phyloP scores from a whole-genome alignment of 2,797 vertebrate species.

The Synaphobranchus kaupii region DNA sequence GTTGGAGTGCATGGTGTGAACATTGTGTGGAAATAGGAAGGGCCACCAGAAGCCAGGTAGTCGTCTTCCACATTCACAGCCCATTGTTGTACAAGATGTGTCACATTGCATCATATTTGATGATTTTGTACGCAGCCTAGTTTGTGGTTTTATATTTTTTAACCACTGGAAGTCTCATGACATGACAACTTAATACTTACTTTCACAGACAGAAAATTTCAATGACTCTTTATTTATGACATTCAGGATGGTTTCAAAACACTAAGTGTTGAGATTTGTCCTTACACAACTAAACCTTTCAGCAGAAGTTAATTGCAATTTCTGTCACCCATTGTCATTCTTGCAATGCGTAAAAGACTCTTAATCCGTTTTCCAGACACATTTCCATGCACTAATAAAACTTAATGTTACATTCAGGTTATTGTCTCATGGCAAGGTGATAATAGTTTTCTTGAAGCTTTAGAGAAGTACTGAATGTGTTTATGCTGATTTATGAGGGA shows the following conservation, averaged over 20 bases:
- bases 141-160: background rate
- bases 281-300: background rate
- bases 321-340: background rate
- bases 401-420: background rate
- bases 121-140: background rate
- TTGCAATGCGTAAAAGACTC: background rate
- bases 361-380: background rate
- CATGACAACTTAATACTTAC: background rate
- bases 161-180: background rate
- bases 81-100: too few relatives aligned
- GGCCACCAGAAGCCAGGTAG: too few relatives aligned
- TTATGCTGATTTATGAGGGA: background rate
- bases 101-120: background rate
- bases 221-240: background rate
- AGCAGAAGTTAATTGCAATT: background rate
- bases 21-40: too few relatives aligned
- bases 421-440: background rate
- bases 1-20: too few relatives aligned
- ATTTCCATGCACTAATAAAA: background rate
- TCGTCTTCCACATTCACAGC: too few relatives aligned
- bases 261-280: background rate
- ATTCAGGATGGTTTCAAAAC: background rate
- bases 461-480: background rate
- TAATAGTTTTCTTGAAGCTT: background rate
- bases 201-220: background rate